Evolutionary conservation across 2,113 vertebrate genomes (phyloP).

Genomic region (Vulpes vulpes): DNA sequence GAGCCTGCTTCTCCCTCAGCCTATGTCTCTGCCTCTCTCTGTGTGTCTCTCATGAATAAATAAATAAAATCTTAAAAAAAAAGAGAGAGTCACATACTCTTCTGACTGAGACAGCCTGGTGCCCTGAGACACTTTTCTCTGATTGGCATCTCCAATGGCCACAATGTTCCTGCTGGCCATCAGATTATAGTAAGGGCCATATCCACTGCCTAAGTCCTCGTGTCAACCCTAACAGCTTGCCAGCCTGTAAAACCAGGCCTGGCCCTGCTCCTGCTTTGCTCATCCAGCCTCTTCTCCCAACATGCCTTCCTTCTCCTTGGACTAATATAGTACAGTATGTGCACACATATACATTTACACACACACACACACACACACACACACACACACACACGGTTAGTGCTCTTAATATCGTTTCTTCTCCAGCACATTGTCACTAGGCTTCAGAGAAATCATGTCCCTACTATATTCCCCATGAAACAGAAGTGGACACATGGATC

Average conservation of each 20-base stretch:
- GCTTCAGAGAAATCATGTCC: background rate
- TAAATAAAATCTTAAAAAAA: too few relatives aligned
- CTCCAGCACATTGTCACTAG: background rate
- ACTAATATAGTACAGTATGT: background rate
- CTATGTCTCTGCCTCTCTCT: too few relatives aligned
- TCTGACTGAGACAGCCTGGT: background rate
- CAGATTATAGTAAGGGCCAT: background rate
- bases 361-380: background rate
- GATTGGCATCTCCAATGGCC: background rate
- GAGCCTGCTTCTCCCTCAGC: too few relatives aligned
- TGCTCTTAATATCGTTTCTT: background rate
- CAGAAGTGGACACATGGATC: background rate
- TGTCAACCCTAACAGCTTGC: background rate
- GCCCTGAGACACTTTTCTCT: background rate
- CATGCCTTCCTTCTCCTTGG: background rate
- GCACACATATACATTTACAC: too few relatives aligned
- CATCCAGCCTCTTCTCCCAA: background rate
- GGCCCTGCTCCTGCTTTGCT: background rate
- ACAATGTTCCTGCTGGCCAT: background rate
- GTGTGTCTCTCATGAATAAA: too few relatives aligned
- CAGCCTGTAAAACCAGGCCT: background rate
- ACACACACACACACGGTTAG: background rate
- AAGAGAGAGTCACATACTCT: background rate
- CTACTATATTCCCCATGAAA: background rate
- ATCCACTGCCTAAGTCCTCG: background rate